Conservation (phyloP, 2,113 vertebrate genomes). For the Kryptolebias marmoratus region DNA sequence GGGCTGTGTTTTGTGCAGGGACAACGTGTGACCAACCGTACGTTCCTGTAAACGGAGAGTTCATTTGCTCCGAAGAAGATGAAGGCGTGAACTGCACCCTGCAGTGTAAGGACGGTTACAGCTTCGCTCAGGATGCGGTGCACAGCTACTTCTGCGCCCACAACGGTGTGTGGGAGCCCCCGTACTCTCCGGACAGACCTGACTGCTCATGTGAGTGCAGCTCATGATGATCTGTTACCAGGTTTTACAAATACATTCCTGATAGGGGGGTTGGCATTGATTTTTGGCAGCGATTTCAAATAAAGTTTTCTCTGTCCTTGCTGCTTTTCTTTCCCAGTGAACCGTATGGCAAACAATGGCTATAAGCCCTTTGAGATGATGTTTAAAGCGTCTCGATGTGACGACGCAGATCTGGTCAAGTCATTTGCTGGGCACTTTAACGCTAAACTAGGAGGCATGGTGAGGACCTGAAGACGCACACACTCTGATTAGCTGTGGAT, state of each 20-base stretch:
- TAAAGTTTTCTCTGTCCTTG: too few species aligned
- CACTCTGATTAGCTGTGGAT: neutral
- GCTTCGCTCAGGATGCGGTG: slow-evolving; percentile 87
- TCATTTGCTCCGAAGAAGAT: slow-evolving; percentile 85
- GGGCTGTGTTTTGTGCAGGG: slow-evolving; percentile 71
- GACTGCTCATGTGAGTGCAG: slow-evolving; percentile 91
- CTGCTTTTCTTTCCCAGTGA: slow-evolving; percentile 80
- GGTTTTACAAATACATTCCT: neutral
- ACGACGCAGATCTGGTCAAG: slow-evolving; percentile 87
- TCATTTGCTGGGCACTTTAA: slow-evolving; percentile 91
- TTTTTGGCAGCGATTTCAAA: too few species aligned
- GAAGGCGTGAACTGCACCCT: slow-evolving; percentile 90
- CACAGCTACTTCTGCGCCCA: slow-evolving; percentile 91
- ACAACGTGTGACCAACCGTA: slow-evolving; percentile 91
- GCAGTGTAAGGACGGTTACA: slow-evolving; percentile 89
- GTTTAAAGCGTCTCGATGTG: slow-evolving; percentile 93
- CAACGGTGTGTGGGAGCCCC: slow-evolving; percentile 90
- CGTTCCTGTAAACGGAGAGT: slow-evolving; percentile 89
- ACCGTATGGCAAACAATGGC: slow-evolving; percentile 94
- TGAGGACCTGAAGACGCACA: slow-evolving; percentile 62
- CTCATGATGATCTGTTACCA: neutral
- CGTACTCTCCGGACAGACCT: slow-evolving; percentile 86
- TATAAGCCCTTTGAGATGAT: slow-evolving; percentile 97
- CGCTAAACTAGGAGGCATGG: slow-evolving; percentile 89
- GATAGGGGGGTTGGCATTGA: neutral